Percentiles rank a stretch among this genome's conserved stretches.
phyloP scores from a whole-genome alignment of 2,888 invertebrate species.

The Anthrax anthrax region DNA sequence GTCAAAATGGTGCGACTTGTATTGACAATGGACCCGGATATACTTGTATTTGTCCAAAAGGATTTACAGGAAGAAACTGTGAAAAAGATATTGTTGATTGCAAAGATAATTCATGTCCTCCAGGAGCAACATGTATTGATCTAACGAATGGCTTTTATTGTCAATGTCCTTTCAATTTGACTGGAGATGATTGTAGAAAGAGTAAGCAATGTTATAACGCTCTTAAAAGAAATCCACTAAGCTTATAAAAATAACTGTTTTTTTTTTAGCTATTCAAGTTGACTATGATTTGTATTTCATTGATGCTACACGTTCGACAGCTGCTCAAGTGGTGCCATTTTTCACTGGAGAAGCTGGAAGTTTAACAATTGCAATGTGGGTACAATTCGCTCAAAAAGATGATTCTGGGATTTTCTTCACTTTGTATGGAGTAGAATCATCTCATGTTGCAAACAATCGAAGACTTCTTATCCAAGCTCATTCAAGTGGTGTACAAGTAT shows the following conservation, averaged over 20 bases:
- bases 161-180: slow-evolving; percentile 91
- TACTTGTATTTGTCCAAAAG: slow-evolving; percentile 72
- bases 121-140: slow-evolving; percentile 85
- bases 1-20: slow-evolving; percentile 87
- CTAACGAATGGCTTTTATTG: slow-evolving; percentile 84
- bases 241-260: neutral
- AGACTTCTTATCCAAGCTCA: slow-evolving; percentile 80
- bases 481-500: slow-evolving; percentile 84
- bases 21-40: slow-evolving; percentile 74
- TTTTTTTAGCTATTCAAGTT: slow-evolving; percentile 77
- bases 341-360: slow-evolving; percentile 60
- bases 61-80: slow-evolving; percentile 67
- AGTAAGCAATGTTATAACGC: slow-evolving; percentile 41
- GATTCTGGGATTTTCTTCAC: slow-evolving; percentile 91
- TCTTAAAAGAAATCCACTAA: too few species aligned
- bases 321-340: slow-evolving; percentile 86
- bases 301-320: slow-evolving; percentile 77
- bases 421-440: slow-evolving; percentile 73
- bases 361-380: slow-evolving; percentile 89
- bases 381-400: slow-evolving; percentile 82
- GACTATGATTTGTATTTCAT: slow-evolving; percentile 95
- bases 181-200: slow-evolving; percentile 92
- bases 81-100: slow-evolving; percentile 85
- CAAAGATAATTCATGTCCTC: slow-evolving; percentile 85
- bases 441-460: slow-evolving; percentile 61